Evolutionary conservation across 2,888 invertebrate species (phyloP).

Genomic region (Synergus laeviventris): DNA sequence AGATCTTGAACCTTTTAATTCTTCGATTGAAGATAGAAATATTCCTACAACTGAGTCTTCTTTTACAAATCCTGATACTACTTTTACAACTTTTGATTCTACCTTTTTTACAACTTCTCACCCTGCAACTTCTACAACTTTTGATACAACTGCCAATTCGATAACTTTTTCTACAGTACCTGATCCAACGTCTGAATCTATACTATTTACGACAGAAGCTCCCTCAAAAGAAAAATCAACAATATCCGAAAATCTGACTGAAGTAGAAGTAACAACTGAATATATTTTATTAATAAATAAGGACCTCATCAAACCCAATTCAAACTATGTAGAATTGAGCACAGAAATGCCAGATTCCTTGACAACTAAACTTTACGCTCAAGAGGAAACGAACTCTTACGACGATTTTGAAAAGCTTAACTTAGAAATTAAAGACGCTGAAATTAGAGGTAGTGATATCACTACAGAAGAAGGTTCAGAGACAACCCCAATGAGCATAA

Average conservation of each 20-base stretch:
- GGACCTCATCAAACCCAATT: not conserved
- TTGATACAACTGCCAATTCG: not conserved
- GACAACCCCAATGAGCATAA: not conserved
- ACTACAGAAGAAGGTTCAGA: not conserved
- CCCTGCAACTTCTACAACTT: not conserved
- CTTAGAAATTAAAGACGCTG: not conserved
- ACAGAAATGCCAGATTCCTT: not conserved
- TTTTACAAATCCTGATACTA: not conserved
- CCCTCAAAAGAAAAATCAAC: not conserved
- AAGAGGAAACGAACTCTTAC: not conserved
- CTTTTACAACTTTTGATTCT: not conserved
- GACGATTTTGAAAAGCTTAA: not conserved
- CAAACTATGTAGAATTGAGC: not conserved
- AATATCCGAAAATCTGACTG: not conserved
- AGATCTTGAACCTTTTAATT: not conserved
- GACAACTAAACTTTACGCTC: not conserved
- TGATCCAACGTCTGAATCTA: not conserved
- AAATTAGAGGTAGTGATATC: not conserved
- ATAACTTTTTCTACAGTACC: not conserved
- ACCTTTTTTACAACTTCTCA: not conserved
- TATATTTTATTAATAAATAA: not conserved
- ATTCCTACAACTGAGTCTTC: not conserved
- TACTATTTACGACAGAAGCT: not conserved
- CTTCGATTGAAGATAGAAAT: slow-evolving; percentile 6
- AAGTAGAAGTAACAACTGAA: not conserved